Base-by-base conservation (phyloP, 2,888 invertebrate genomes). In the Noctua fimbriata region DNA sequence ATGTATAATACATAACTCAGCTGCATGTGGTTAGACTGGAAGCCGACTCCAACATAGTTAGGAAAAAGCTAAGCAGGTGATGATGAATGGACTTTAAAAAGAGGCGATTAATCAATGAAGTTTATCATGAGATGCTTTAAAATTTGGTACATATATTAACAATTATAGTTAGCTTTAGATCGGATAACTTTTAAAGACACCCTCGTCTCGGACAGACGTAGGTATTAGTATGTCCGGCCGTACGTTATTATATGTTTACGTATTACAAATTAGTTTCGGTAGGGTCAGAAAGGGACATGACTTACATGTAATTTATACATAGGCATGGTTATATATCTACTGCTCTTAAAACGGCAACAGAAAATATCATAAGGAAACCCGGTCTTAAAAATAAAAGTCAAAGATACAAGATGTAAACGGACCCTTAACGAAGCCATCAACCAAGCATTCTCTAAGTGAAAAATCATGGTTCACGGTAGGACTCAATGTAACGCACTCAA, bases 241-340 rank as follows among this genome's bases (percentile, higher is more conserved):
- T 21, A 65, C 52, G 41, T 66, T 76, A 76, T 72, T 76, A 72
- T 36, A 66, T 65, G 24, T 72, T 66, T 7, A 44, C 79, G 47
- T 78, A 73, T 73, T 32, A 69, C 69, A 87, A 77, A 86, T 84
- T 73, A 78, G 75, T 86, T 81, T 85, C 32, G 49, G 77, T 32
- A 44, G 73, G 73, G 66, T 79, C 65, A 66, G 52, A 81, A 65
- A 73, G 49, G 86, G 74, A 77, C 69, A 65, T 76, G 16, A 21
- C 52, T 28, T 69, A 32, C 21, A 58, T 83, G 41, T 77, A 14
- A 69, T 69, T 74, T 76, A 28, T 65, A 21, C 21, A 24, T 79
- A 24, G 28, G 60, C 7, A 60, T 32, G 60, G 7, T 28, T 32
- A 28, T 60, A 32, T 76, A 52, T 76, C 18, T 21, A 52, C 28